Evolutionary conservation across 2,797 vertebrate genomes (phyloP).

Genomic region (Okamejei kenojei): DNA sequence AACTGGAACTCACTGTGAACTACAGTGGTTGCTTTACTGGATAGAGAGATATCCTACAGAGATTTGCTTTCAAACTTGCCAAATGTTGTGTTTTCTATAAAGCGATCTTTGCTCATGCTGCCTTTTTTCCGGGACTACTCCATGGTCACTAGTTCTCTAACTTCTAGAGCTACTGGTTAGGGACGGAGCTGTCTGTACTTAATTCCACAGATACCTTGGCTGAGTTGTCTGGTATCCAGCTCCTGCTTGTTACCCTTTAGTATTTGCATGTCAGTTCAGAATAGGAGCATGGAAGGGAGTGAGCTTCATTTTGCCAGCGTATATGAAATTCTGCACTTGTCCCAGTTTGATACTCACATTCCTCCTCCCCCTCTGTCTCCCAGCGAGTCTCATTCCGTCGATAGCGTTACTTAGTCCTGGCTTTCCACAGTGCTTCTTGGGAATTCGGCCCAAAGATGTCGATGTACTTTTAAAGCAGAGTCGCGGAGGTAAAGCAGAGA

Average conservation of each 20-base stretch:
- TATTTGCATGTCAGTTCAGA: background rate
- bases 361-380: background rate
- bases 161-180: too few relatives aligned
- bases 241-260: background rate
- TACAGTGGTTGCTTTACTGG: background rate
- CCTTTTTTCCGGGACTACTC: background rate
- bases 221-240: background rate
- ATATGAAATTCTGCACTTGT: background rate
- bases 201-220: background rate
- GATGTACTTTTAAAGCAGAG: background rate
- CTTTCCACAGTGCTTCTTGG: background rate
- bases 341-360: background rate
- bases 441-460: too few relatives aligned
- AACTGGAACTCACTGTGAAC: slow-evolving; percentile 6
- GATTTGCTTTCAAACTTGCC: background rate
- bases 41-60: background rate
- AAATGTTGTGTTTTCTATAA: background rate
- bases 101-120: background rate
- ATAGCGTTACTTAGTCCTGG: background rate
- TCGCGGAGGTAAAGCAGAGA: too few relatives aligned
- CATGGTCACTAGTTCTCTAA: background rate
- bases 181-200: background rate
- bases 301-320: background rate
- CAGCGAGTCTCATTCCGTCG: too few relatives aligned
- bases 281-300: background rate